Percentiles rank a stretch among this genome's conserved stretches.
These are phyloP conservation scores for Holacanthus passer DNA, from an alignment of 2,113 vertebrate genomes.

Conservation along the genomic window DNA sequence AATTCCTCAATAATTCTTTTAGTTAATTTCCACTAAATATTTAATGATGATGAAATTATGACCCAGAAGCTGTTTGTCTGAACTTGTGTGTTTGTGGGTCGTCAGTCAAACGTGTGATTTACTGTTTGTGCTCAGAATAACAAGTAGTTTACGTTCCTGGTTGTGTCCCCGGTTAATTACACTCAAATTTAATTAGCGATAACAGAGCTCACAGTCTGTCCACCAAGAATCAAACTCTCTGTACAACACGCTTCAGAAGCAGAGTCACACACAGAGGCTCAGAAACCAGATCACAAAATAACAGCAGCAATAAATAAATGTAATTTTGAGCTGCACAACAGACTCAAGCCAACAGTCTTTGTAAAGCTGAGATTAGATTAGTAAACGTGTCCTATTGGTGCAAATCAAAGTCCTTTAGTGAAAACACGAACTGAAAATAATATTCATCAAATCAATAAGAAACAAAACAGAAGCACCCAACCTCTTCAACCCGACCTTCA, in stretches of 20 bases:
- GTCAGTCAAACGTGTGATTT: neutral
- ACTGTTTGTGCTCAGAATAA: conserved; percentile 6
- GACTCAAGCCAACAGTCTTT: neutral
- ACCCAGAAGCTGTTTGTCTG: neutral
- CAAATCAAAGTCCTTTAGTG: too few species aligned
- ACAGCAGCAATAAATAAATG: neutral
- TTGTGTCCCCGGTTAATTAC: conserved; percentile 12
- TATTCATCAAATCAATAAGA: too few species aligned
- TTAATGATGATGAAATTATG: neutral
- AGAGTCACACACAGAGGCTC: neutral
- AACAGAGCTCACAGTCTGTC: neutral
- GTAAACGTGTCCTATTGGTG: too few species aligned
- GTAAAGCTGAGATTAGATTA: neutral
- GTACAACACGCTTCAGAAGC: neutral
- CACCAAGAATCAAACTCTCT: neutral
- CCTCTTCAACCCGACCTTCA: neutral
- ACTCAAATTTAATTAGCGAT: conserved; percentile 26
- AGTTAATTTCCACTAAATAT: neutral
- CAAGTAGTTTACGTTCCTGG: neutral
- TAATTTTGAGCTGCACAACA: neutral
- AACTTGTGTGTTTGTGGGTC: neutral
- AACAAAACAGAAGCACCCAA: neutral
- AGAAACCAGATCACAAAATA: neutral
- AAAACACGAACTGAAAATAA: too few species aligned
- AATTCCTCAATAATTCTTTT: neutral